Conservation (phyloP, 2,888 invertebrate species). For the Phymatocera aterrima region DNA sequence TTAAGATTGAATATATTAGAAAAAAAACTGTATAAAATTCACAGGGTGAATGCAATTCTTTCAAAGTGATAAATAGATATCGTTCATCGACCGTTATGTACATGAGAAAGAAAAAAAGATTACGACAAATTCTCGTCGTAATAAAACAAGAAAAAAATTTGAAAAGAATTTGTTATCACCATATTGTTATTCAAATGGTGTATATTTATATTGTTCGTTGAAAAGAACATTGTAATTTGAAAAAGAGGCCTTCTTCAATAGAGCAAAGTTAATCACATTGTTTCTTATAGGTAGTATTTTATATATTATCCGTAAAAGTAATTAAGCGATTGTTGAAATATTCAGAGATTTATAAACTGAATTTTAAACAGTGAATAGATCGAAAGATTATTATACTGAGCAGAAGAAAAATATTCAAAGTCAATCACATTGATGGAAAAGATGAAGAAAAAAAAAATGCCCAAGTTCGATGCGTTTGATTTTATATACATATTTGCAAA, state of each 20-base stretch:
- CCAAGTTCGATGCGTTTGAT: conserved; percentile 16
- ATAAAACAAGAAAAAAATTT: neutral
- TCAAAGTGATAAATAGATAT: conserved; percentile 23
- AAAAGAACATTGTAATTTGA: conserved; percentile 24
- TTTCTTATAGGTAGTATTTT: conserved; percentile 33
- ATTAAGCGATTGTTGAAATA: conserved; percentile 35
- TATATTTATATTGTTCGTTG: no score
- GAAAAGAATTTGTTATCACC: neutral
- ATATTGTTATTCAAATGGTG: conserved; percentile 9
- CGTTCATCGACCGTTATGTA: neutral
- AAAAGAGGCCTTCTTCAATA: conserved; percentile 39
- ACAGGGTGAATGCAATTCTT: conserved; percentile 37
- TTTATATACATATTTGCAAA: conserved; percentile 49
- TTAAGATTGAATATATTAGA: conserved; percentile 19
- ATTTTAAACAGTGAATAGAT: conserved; percentile 20
- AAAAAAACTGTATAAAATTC: conserved; percentile 21
- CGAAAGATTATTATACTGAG: conserved; percentile 11
- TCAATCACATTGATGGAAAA: conserved; percentile 30
- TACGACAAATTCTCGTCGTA: conserved; percentile 22
- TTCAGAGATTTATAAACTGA: conserved; percentile 31
- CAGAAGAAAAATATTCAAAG: conserved; percentile 29
- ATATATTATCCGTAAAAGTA: conserved; percentile 26
- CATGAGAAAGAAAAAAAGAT: no score
- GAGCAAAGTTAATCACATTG: conserved; percentile 24
- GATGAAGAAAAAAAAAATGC: neutral